Evolutionary conservation across 2,888 invertebrate genomes (phyloP).

Genomic region (Agriopis aurantiaria): DNA sequence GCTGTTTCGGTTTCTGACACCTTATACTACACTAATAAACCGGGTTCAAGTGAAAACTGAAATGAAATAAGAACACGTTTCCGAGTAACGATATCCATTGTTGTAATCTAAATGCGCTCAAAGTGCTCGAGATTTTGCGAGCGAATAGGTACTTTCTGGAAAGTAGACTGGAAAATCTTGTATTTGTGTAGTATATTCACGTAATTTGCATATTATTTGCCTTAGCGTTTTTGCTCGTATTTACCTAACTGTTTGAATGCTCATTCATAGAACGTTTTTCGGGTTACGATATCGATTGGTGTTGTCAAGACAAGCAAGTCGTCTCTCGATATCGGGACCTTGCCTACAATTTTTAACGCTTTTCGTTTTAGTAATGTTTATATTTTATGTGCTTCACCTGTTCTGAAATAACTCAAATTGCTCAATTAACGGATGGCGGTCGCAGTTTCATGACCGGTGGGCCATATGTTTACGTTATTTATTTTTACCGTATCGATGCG

Average conservation of each 20-base stretch:
- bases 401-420: slow-evolving; percentile 22
- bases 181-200: slow-evolving; percentile 6
- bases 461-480: slow-evolving; percentile 83
- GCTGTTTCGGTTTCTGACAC: slow-evolving; percentile 74
- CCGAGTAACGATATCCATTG: slow-evolving; percentile 46
- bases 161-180: neutral
- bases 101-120: slow-evolving; percentile 22
- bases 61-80: slow-evolving; percentile 74
- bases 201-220: slow-evolving; percentile 5
- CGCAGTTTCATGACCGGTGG: slow-evolving; percentile 61
- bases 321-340: slow-evolving; percentile 1
- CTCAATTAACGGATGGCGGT: slow-evolving; percentile 62
- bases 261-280: slow-evolving; percentile 23
- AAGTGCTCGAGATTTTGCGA: slow-evolving; percentile 7
- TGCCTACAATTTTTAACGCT: slow-evolving; percentile 5
- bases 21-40: slow-evolving; percentile 79
- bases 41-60: slow-evolving; percentile 73
- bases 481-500: slow-evolving; percentile 74
- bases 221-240: neutral
- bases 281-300: slow-evolving; percentile 8
- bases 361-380: slow-evolving; percentile 12
- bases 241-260: neutral
- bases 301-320: neutral
- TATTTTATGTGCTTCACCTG: slow-evolving; percentile 21
- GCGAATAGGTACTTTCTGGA: neutral